Conservation (phyloP, 2,888 invertebrate genomes). For the Eilema caniola region DNA sequence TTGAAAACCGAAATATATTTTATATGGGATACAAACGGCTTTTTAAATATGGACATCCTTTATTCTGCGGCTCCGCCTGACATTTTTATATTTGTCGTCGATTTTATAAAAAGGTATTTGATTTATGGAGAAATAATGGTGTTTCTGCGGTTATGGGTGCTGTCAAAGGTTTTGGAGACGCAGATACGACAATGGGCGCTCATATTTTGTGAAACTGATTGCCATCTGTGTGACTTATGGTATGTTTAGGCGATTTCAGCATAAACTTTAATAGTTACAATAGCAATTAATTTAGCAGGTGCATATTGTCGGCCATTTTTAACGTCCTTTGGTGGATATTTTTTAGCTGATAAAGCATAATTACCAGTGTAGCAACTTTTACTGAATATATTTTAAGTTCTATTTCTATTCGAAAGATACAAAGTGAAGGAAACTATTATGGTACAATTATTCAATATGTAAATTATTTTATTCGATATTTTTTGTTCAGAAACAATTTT, state of each 20-base stretch:
- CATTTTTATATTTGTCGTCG: slow-evolving; percentile 86
- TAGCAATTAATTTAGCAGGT: slow-evolving; percentile 12
- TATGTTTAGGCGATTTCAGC: slow-evolving; percentile 8
- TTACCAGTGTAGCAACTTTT: too few relatives aligned
- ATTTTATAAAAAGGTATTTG: slow-evolving; percentile 76
- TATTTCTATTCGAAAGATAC: too few relatives aligned
- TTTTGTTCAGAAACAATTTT: too few relatives aligned
- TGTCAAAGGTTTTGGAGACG: slow-evolving; percentile 50
- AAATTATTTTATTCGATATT: too few relatives aligned
- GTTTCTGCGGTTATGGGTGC: slow-evolving; percentile 55
- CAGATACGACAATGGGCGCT: slow-evolving; percentile 27
- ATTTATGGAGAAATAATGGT: slow-evolving; percentile 83
- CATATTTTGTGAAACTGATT: slow-evolving; percentile 2
- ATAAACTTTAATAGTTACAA: neutral
- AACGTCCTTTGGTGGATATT: neutral
- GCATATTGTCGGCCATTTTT: neutral
- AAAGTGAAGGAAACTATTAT: too few relatives aligned
- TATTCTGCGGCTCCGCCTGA: slow-evolving; percentile 80
- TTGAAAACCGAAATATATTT: slow-evolving; percentile 86
- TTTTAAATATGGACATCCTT: slow-evolving; percentile 86
- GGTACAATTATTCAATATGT: too few relatives aligned
- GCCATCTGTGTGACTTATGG: slow-evolving; percentile 13
- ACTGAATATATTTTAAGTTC: too few relatives aligned
- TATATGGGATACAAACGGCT: slow-evolving; percentile 84
- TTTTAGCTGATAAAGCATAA: too few relatives aligned